phyloP scores from a whole-genome alignment of 2,797 vertebrate genomes.

The Syngnathus acus region DNA sequence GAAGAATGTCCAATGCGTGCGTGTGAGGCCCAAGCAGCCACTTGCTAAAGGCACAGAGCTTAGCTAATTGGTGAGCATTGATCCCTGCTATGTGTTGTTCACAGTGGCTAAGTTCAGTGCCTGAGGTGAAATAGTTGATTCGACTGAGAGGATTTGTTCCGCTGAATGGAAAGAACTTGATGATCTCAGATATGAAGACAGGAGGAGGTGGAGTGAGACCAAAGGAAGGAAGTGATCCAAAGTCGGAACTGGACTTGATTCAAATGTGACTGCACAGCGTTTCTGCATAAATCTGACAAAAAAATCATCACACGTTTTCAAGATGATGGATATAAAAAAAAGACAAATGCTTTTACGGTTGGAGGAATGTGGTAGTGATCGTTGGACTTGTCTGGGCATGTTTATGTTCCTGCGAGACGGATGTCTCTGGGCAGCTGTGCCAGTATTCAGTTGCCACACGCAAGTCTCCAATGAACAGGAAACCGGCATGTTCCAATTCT shows the following conservation, averaged over 20 bases:
- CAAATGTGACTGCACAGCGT: background rate
- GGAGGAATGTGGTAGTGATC: slow-evolving; percentile 53
- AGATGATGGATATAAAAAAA: slow-evolving; percentile 24
- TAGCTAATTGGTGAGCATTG: slow-evolving; percentile 84
- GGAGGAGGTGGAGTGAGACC: slow-evolving; percentile 16
- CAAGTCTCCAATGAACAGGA: slow-evolving; percentile 3
- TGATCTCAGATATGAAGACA: slow-evolving; percentile 51
- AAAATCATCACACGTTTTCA: slow-evolving; percentile 29
- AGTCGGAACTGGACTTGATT: slow-evolving; percentile 8
- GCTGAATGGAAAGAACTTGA: slow-evolving; percentile 54
- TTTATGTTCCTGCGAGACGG: slow-evolving; percentile 18
- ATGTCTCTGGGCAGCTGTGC: slow-evolving; percentile 12
- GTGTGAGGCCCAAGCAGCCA: slow-evolving; percentile 27
- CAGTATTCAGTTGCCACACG: slow-evolving; percentile 16
- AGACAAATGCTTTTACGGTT: slow-evolving; percentile 19
- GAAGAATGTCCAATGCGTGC: slow-evolving; percentile 9
- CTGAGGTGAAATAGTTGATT: slow-evolving; percentile 74
- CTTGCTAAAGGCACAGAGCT: slow-evolving; percentile 79
- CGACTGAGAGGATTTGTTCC: slow-evolving; percentile 53
- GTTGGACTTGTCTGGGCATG: slow-evolving; percentile 35
- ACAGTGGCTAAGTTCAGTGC: slow-evolving; percentile 87
- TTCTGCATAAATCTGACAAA: slow-evolving; percentile 1
- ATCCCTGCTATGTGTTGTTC: slow-evolving; percentile 77
- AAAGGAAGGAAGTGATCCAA: slow-evolving; percentile 1
- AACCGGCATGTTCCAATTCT: background rate